Percentiles rank a stretch among this genome's conserved stretches.
These are phyloP conservation scores for Simalia tracyae DNA, from an alignment of 2,797 vertebrate genomes.

Conservation along the genomic window DNA sequence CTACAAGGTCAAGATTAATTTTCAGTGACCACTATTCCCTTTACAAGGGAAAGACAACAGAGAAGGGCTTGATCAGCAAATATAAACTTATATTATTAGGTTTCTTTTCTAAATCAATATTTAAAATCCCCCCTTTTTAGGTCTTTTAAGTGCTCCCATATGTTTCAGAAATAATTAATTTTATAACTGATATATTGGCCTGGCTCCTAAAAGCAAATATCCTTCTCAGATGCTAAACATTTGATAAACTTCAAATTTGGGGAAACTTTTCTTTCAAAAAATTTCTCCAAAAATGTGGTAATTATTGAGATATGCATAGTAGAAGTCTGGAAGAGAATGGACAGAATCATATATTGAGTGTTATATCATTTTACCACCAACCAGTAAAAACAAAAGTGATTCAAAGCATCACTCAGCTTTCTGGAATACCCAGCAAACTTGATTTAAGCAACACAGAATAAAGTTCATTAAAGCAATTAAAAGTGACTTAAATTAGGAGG, in stretches of 20 bases:
- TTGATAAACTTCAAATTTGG: conserved; percentile 73
- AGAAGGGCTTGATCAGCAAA: conserved; percentile 62
- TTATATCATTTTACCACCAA: conserved; percentile 51
- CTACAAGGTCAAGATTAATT: conserved; percentile 36
- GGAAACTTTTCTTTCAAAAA: conserved; percentile 54
- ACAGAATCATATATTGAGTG: conserved; percentile 23
- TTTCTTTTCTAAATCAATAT: conserved; percentile 68
- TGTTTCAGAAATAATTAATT: conserved; percentile 76
- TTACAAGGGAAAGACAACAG: conserved; percentile 21
- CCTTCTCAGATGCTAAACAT: conserved; percentile 75
- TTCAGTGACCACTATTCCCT: conserved; percentile 44
- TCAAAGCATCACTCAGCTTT: conserved; percentile 19
- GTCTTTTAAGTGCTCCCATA: conserved; percentile 73
- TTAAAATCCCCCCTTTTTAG: conserved; percentile 55
- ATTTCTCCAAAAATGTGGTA: conserved; percentile 52
- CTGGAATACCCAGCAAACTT: conserved; percentile 9
- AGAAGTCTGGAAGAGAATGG: conserved; percentile 8
- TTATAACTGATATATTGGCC: conserved; percentile 76
- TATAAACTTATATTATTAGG: conserved; percentile 62
- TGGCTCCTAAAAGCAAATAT: conserved; percentile 74
- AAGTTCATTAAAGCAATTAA: not conserved
- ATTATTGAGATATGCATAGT: conserved; percentile 41
- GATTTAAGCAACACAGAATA: conserved; percentile 27
- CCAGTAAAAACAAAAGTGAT: conserved; percentile 26
- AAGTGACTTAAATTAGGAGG: not conserved